These are phyloP conservation scores for Prunella himalayana DNA, from an alignment of 2,113 vertebrate genomes.

Conservation along the genomic window DNA sequence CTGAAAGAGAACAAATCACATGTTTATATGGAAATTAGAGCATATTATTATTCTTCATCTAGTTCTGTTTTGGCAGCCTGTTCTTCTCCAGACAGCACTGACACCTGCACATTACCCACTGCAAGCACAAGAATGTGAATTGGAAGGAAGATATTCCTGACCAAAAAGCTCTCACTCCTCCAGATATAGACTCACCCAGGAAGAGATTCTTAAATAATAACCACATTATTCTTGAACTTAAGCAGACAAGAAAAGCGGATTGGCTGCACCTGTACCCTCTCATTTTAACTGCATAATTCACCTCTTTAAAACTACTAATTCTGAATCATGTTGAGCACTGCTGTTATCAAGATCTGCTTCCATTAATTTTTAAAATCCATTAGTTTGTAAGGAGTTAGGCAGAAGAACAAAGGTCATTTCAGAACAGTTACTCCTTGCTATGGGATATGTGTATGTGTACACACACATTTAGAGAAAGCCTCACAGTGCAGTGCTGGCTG, in stretches of 20 bases:
- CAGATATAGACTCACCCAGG: neutral
- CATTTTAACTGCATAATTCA: neutral
- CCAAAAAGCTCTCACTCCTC: neutral
- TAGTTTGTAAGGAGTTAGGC: neutral
- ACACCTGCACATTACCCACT: neutral
- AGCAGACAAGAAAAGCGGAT: neutral
- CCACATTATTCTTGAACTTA: neutral
- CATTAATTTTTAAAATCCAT: neutral
- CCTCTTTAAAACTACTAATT: neutral
- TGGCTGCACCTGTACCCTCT: neutral
- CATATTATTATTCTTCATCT: neutral
- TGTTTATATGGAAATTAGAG: neutral
- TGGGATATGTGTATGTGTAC: accelerated
- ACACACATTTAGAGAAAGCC: neutral
- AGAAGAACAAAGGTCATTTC: neutral
- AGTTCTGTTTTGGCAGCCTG: neutral
- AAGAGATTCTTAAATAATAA: neutral
- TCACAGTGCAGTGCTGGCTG: accelerated
- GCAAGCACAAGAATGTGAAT: neutral
- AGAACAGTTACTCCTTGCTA: neutral
- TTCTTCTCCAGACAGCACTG: neutral
- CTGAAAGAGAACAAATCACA: neutral
- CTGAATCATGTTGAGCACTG: neutral
- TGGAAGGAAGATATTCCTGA: neutral
- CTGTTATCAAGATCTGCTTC: neutral